Evolutionary conservation across 2,113 vertebrate species (phyloP).

Genomic region (Gymnobelideus leadbeateri): DNA sequence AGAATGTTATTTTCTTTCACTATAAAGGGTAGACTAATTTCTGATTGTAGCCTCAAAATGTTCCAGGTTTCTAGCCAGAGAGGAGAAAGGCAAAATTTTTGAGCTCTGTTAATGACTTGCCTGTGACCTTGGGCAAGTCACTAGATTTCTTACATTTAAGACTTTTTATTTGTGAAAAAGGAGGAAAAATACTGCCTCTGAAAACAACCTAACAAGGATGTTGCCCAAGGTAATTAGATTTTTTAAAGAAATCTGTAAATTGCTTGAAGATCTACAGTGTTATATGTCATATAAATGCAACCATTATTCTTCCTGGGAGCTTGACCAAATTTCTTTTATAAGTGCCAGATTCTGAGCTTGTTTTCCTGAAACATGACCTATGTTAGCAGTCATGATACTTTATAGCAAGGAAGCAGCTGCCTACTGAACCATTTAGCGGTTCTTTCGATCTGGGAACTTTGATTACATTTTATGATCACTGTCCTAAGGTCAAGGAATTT

Average conservation of each 20-base stretch:
- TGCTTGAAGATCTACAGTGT: constrained; percentile 49
- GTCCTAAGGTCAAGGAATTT: constrained; percentile 75
- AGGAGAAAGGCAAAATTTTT: constrained; percentile 49
- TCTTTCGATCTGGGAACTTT: constrained; percentile 76
- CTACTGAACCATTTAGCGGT: constrained; percentile 70
- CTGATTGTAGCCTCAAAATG: neutral
- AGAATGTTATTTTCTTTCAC: constrained; percentile 20
- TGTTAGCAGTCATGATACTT: constrained; percentile 70
- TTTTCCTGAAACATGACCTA: constrained; percentile 60
- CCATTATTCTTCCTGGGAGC: constrained; percentile 64
- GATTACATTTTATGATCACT: constrained; percentile 80
- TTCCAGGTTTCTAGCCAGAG: constrained; percentile 49
- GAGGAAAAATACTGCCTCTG: constrained; percentile 44
- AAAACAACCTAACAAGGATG: constrained; percentile 52
- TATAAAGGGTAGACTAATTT: neutral
- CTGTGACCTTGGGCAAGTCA: constrained; percentile 50
- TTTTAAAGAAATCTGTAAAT: constrained; percentile 60
- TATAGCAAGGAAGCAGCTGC: constrained; percentile 63
- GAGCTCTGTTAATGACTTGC: constrained; percentile 12
- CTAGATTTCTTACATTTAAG: constrained; percentile 38
- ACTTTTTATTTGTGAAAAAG: constrained; percentile 57
- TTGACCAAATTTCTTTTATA: constrained; percentile 67
- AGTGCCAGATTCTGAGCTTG: constrained; percentile 61
- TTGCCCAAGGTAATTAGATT: constrained; percentile 71
- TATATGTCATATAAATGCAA: constrained; percentile 66